These are phyloP conservation scores for Osedax frankpressi DNA, from an alignment of 2,888 invertebrate species.

Conservation along the genomic window DNA sequence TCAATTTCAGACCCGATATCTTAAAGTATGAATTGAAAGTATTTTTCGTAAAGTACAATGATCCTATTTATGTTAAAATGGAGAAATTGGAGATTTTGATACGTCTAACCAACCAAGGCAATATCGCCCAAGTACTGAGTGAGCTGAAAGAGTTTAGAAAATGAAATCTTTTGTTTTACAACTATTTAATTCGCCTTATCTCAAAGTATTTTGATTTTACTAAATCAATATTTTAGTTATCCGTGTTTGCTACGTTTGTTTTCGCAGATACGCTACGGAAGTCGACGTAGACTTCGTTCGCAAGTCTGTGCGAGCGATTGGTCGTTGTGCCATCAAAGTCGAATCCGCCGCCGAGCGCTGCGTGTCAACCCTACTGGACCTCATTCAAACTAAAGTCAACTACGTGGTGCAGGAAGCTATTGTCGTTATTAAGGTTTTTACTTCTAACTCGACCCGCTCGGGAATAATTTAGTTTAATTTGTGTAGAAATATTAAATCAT, in stretches of 20 bases:
- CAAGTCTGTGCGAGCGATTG: slow-evolving; percentile 95
- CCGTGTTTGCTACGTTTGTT: background rate
- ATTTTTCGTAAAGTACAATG: slow-evolving; percentile 99
- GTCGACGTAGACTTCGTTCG: slow-evolving; percentile 99
- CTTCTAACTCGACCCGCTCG: too few relatives aligned
- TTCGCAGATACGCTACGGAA: slow-evolving; percentile 70
- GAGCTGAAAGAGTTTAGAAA: slow-evolving; percentile 89
- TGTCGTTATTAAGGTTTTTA: slow-evolving; percentile 74
- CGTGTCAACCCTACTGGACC: slow-evolving; percentile 86
- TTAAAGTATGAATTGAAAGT: slow-evolving; percentile 99
- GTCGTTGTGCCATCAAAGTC: slow-evolving; percentile 92
- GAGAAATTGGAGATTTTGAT: slow-evolving; percentile 99
- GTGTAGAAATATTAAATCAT: too few relatives aligned
- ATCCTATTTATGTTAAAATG: slow-evolving; percentile 97
- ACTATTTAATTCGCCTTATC: too few relatives aligned
- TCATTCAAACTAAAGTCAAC: slow-evolving; percentile 98
- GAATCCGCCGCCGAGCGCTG: slow-evolving; percentile 96
- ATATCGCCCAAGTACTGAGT: slow-evolving; percentile 83
- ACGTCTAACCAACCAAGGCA: slow-evolving; percentile 86
- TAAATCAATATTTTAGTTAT: background rate
- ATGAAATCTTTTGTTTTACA: too few relatives aligned
- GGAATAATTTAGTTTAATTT: too few relatives aligned
- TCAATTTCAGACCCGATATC: slow-evolving; percentile 66
- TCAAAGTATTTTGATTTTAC: too few relatives aligned
- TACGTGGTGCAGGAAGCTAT: slow-evolving; percentile 99